Evolutionary conservation across 2,797 vertebrate species (phyloP), one percentile per base, ranked within the genome.

Genomic region (Sandelia bainsii): DNA sequence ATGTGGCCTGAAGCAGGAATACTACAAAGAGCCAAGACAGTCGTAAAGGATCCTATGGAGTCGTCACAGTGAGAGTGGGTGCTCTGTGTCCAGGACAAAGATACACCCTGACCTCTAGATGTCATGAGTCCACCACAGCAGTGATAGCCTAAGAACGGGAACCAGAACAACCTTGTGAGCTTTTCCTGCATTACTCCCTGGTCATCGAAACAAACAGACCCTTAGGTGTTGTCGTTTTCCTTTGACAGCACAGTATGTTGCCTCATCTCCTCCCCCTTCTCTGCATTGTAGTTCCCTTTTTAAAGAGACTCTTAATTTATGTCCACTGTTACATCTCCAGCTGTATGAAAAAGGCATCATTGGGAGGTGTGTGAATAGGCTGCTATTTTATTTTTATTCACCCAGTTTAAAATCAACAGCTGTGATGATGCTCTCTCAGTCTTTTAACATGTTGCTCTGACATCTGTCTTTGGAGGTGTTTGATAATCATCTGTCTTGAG

Each of bases 281-380:
- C 39, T 37, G 69, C 62, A 49, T 72, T 60, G 62, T 77, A 66
- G 68, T 54, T 72, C 75, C 71, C 63, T 70, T 72, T 48, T 20
- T 11, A 54, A 60, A 70, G 70, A 80, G 69, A 69, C 70, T 66
- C 70, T 75, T 84, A 77, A 87, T 77, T 85, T 81, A 78, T 78
- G 57, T 80, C 69, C 71, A 73, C 39, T 75, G 61, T 76, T 44
- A 73, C 19, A 40, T 81, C 68, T 74, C 57, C 75, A 86, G 79
- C 75, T 87, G 83, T 82, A 77, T 85, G 69, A 72, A 75, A 77
- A 73, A 83, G 69, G 77, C 87, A 86, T 91, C 87, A 81, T 84
- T 85, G 84, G 85, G 81, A 82, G 76, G 77, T 92, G 88, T 90
- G 91, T 93, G 88, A 94, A 93, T 91, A 93, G 92, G 94, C 94